A percentile compares a stretch with the other conserved stretches of the same genome.
Conservation (phyloP, 2,113 vertebrate species). For the Thalassoma bifasciatum region DNA sequence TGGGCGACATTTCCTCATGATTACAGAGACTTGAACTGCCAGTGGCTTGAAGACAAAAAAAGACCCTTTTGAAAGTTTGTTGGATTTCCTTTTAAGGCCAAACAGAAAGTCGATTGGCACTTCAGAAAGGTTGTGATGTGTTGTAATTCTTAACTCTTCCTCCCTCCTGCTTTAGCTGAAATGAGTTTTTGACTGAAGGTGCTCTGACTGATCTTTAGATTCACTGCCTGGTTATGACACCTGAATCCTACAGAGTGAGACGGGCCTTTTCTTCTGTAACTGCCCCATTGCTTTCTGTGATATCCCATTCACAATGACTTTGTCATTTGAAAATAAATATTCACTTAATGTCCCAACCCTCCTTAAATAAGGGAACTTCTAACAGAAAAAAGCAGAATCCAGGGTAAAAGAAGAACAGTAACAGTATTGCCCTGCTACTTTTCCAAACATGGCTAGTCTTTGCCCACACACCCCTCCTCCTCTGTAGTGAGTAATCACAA, state of each 20-base stretch:
- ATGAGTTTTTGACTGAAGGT: conserved; percentile 54
- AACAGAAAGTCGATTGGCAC: conserved; percentile 18
- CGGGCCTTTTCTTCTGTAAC: conserved; percentile 48
- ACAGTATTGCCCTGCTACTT: conserved; percentile 16
- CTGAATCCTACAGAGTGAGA: conserved; percentile 85
- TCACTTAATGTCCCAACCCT: not conserved
- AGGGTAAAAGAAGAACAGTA: conserved; percentile 13
- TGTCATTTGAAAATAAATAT: conserved; percentile 16
- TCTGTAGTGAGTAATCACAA: conserved; percentile 85
- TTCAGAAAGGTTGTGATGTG: conserved; percentile 31
- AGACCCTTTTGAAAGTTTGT: conserved; percentile 2
- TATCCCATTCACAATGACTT: conserved; percentile 7
- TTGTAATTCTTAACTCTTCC: conserved; percentile 55
- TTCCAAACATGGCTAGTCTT: conserved; percentile 33
- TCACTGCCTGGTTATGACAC: conserved; percentile 85
- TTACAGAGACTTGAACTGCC: conserved; percentile 18
- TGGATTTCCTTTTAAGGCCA: conserved; percentile 15
- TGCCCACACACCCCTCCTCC: conserved; percentile 67
- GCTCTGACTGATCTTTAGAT: conserved; percentile 85
- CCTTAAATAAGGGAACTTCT: conserved; percentile 22
- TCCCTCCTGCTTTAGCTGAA: conserved; percentile 65
- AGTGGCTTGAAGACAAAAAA: conserved; percentile 1
- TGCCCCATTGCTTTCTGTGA: conserved; percentile 15
- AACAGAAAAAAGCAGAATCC: conserved; percentile 5
- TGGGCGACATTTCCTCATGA: conserved; percentile 25